Evolutionary conservation across 1,140 invertebrate species (phyloP), one percentile per base, ranked within the genome.

Genomic region (Schlechtendalia chinensis): DNA sequence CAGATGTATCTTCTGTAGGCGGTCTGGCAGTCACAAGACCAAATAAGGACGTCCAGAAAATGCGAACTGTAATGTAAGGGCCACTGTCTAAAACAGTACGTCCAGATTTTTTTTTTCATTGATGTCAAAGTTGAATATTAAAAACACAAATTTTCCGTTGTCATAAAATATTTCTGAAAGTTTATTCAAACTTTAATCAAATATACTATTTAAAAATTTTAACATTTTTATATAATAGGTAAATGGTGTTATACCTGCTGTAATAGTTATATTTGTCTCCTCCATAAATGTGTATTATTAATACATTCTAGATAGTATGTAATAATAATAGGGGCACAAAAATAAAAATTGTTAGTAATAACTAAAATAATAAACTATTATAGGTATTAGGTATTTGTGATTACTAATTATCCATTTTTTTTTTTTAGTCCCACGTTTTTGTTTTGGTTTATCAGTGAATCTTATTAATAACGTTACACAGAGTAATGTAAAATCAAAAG

Each of bases 1-100:
- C 75, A n/a, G 22, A 50, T 63, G 39, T 79, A 32, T 79, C 75
- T 79, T 79, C 75, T 63, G 75, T 79, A 59, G 75, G 75, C 75
- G 75, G 75, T 27, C 39, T 63, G 75, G 39, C 75, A 61, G 75
- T 79, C 75, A 79, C 75, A 61, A 47, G 58, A 79, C 75, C 75
- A 79, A 61, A 79, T 79, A 79, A 45, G 75, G 75, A 79, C 75
- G 75, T 79, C 75, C 75, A 79, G 75, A 79, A 79, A 77, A 79
- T 79, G 56, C 75, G 61, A 58, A 79, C 19, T 39, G 29, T 50
- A 79, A 59, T 50, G 39, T 63, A 79, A 79, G 75, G 75, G 75
- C 75, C 58, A 27, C 45, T 45, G 74, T 77, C 27, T 75, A 75
- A 32, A n/a, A 47, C 22, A 79, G 45, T 45, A 79, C 22, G 17